Evolutionary conservation across 2,113 vertebrate genomes (phyloP).

Genomic region (Myocastor coypus): DNA sequence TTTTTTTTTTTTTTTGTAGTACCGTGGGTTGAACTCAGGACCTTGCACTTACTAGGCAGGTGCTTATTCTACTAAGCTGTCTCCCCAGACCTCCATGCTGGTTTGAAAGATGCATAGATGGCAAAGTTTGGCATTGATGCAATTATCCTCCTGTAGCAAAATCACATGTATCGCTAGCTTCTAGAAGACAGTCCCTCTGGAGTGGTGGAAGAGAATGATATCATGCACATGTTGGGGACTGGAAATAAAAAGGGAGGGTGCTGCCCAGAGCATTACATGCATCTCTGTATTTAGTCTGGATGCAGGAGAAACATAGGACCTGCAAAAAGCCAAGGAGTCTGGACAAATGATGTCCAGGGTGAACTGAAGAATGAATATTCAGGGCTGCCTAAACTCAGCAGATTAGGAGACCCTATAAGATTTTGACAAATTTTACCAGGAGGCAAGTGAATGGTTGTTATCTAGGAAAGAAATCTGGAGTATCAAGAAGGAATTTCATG

Average conservation of each 20-base stretch:
- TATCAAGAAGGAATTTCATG: background rate
- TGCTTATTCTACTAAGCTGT: too few relatives aligned
- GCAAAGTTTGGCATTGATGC: background rate
- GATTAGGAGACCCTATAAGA: background rate
- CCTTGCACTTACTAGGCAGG: too few relatives aligned
- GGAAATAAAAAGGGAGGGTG: background rate
- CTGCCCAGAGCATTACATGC: background rate
- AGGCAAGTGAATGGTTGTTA: background rate
- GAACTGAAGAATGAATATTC: background rate
- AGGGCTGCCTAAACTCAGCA: background rate
- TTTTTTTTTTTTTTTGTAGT: too few relatives aligned
- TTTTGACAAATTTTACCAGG: background rate
- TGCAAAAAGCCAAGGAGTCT: background rate
- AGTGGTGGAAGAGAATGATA: background rate
- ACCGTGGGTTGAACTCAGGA: too few relatives aligned
- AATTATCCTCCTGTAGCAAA: background rate
- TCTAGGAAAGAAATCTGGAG: background rate
- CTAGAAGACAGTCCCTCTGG: background rate
- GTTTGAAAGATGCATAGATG: background rate
- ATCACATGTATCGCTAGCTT: fast-evolving
- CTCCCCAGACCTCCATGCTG: too few relatives aligned
- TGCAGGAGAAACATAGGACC: background rate
- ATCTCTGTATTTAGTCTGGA: background rate
- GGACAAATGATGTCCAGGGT: background rate
- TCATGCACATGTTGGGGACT: fast-evolving